phyloP scores from a whole-genome alignment of 2,797 vertebrate species.

The Onychomys torridus region DNA sequence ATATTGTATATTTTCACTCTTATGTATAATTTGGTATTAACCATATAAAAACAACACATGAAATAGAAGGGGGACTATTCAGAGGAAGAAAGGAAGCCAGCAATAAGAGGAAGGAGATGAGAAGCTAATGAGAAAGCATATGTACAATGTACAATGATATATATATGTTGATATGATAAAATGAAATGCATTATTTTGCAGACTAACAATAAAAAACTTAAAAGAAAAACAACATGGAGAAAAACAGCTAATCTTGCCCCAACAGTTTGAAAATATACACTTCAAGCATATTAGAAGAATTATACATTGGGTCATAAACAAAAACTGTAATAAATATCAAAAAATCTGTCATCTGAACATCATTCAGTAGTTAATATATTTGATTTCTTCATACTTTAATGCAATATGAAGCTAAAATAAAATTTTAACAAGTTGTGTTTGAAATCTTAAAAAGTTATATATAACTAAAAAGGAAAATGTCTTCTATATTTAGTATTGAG shows the following conservation, averaged over 20 bases:
- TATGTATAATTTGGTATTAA: not conserved
- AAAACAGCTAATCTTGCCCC: not conserved
- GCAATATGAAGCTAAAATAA: not conserved
- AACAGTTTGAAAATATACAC: conserved; percentile 3
- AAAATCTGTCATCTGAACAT: not conserved
- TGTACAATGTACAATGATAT: not conserved
- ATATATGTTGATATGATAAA: not conserved
- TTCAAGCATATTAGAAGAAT: not conserved
- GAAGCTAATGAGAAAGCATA: not conserved
- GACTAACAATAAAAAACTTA: not conserved
- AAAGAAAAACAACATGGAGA: not conserved
- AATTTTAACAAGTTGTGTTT: not conserved
- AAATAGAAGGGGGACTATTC: not conserved
- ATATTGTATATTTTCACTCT: not conserved
- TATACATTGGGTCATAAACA: not conserved
- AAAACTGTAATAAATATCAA: not conserved
- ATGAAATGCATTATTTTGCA: not conserved
- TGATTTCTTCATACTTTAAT: not conserved
- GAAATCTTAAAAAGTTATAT: not conserved
- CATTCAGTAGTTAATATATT: not conserved
- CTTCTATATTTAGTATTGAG: not conserved
- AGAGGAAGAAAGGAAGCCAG: not conserved
- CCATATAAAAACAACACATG: not conserved
- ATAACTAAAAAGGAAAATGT: not conserved
- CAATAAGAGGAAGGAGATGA: not conserved